Percentiles rank a stretch among this genome's conserved stretches.
Conservation (phyloP, 1,140 invertebrate species). For the Drosophila serrata region DNA sequence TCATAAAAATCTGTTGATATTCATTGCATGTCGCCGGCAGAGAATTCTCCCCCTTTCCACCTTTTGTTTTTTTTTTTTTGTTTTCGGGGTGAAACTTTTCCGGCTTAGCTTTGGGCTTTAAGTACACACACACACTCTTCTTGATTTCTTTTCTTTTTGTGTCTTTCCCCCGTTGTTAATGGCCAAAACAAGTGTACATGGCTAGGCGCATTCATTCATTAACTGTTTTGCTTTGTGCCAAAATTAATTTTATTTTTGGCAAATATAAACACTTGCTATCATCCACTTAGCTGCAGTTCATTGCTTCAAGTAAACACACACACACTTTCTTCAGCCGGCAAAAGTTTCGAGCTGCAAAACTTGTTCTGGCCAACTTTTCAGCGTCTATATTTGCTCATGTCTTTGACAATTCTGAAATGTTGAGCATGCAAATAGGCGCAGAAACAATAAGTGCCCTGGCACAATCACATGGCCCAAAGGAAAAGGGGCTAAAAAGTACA, state of each 20-base stretch:
- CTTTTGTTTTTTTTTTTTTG: slow-evolving; percentile 1
- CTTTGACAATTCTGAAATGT: slow-evolving; percentile 47
- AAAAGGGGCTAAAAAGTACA: not conserved
- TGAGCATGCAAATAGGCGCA: slow-evolving; percentile 57
- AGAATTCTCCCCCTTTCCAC: not conserved
- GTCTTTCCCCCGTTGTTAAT: slow-evolving; percentile 23
- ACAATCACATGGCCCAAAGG: not conserved
- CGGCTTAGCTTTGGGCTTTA: slow-evolving; percentile 55
- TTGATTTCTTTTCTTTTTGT: slow-evolving; percentile 33
- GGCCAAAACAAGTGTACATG: slow-evolving; percentile 47
- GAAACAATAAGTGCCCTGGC: slow-evolving; percentile 17
- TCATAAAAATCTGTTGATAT: slow-evolving; percentile 67
- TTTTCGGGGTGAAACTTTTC: slow-evolving; percentile 39
- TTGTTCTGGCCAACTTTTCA: slow-evolving; percentile 30
- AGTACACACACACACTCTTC: slow-evolving; percentile 24
- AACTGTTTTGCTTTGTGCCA: slow-evolving; percentile 16
- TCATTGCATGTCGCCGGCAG: slow-evolving; percentile 57
- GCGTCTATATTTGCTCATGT: slow-evolving; percentile 39
- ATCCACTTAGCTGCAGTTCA: slow-evolving; percentile 51
- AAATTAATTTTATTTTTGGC: slow-evolving; percentile 55
- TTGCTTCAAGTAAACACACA: slow-evolving; percentile 45
- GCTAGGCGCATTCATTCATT: slow-evolving; percentile 42
- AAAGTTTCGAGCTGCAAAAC: slow-evolving; percentile 21
- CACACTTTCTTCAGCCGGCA: not conserved
- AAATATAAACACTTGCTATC: slow-evolving; percentile 48